Base-by-base conservation (phyloP, 2,888 invertebrate genomes). In the Frankliniella fusca region DNA sequence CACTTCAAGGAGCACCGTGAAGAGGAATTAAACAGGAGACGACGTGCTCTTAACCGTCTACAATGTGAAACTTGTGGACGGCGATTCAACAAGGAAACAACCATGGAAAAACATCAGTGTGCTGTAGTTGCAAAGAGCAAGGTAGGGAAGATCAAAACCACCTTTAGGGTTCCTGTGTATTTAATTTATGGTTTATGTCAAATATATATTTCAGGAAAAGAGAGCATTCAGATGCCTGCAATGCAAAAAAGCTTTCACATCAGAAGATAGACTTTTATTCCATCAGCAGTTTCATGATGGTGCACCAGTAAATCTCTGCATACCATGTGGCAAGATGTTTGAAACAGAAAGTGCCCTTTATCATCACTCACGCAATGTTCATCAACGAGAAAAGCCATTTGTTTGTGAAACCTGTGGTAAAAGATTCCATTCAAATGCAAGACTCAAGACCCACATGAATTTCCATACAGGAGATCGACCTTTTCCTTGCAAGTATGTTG, bases 281-380 rank as follows among this genome's bases (percentile, higher is more conserved):
- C 70, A 76, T 12, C 70, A 76, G 20, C 83, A 81, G 38, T 83
- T 84, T 70, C 84, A 84, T 80, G 81, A 84, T 50, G 83, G 83
- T 38, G 82, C 83, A 10, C 49, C 48, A 50, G 54, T 81, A 48
- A 83, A 84, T 80, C 54, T 80, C n/a, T 84, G 84, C 81, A 82
- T 79, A 15, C 76, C 81, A 15, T 84, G 84, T 82, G 82, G 61
- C 12, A 84, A 83, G 65, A 80, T 82, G 50, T 84, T 83, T 82
- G 83, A 83, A n/a, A 82, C 82, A 81, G 83, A 83, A 82, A 82
- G 83, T 28, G 70, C 80, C 48, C 80, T 84, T 15, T 84, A 83
- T 79, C 83, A 83, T 54, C 84, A 84, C 80, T 80, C 81, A 70
- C 81, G 83, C 9, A 83, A 81, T 81, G 84, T 83, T 15, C 84